Conservation (phyloP, 2,113 vertebrate species). For the Pomatorhinus ruficollis region DNA sequence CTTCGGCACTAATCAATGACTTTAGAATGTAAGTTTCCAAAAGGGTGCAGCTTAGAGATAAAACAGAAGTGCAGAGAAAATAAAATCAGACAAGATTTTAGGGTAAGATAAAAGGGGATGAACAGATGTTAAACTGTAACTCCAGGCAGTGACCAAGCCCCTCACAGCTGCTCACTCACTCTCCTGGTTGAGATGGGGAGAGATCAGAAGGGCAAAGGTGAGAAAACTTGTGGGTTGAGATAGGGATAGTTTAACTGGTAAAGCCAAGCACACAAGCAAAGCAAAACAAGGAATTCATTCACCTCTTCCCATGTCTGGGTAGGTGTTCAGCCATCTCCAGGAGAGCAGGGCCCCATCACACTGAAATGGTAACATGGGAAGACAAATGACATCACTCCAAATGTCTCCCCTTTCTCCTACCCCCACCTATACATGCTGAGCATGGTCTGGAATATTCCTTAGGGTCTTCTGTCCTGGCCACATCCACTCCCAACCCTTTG, state of each 20-base stretch:
- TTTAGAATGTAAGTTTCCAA: neutral
- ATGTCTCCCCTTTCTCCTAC: neutral
- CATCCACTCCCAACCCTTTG: neutral
- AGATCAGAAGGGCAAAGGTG: neutral
- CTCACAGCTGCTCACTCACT: neutral
- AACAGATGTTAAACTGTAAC: neutral
- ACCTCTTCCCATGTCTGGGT: neutral
- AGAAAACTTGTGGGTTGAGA: neutral
- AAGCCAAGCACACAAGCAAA: neutral
- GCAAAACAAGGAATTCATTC: neutral
- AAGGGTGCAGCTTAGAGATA: neutral
- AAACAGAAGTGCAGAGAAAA: neutral
- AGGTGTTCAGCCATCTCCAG: too few relatives aligned
- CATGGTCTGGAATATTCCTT: neutral
- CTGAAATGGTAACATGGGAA: rapidly evolving
- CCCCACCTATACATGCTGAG: neutral
- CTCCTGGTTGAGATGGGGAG: too few relatives aligned
- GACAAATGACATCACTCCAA: neutral
- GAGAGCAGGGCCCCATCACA: neutral
- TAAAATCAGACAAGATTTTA: neutral
- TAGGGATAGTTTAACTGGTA: neutral
- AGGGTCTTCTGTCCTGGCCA: neutral
- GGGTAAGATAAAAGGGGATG: neutral
- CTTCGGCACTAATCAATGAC: neutral
- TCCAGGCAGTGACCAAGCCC: neutral